These are phyloP conservation scores for Mycetomoellerius zeteki DNA, from an alignment of 1,140 invertebrate species.

Conservation along the genomic window DNA sequence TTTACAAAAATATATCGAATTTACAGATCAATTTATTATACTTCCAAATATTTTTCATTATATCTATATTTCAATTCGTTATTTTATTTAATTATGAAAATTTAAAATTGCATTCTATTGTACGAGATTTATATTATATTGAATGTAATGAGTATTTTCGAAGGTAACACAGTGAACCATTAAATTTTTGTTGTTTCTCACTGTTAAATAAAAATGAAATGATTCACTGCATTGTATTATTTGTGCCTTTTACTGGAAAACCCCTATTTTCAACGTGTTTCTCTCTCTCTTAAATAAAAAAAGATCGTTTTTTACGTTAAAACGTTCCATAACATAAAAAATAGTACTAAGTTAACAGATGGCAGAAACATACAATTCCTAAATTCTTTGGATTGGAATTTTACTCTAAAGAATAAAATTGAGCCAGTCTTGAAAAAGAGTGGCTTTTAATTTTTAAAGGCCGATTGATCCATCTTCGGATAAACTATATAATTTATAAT, in stretches of 20 bases:
- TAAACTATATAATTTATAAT: too few species aligned
- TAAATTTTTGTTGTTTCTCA: too few species aligned
- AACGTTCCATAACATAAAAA: neutral
- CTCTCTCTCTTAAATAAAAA: neutral
- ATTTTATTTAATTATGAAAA: constrained; percentile 9
- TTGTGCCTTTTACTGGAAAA: too few species aligned
- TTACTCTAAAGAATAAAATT: too few species aligned
- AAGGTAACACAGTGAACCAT: too few species aligned
- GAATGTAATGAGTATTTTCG: neutral
- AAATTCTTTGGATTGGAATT: too few species aligned
- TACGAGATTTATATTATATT: neutral
- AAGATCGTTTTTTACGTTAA: neutral
- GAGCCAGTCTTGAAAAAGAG: too few species aligned
- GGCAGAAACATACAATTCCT: neutral
- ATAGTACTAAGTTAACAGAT: neutral
- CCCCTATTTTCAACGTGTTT: neutral
- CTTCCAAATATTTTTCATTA: neutral
- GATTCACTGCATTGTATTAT: too few species aligned
- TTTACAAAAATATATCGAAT: neutral
- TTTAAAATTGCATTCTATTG: neutral
- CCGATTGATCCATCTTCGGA: too few species aligned
- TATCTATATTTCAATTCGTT: neutral
- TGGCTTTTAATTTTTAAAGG: too few species aligned
- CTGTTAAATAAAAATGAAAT: too few species aligned
- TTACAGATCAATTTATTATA: neutral